phyloP scores from a whole-genome alignment of 2,888 invertebrate genomes.

The Nineta flava region DNA sequence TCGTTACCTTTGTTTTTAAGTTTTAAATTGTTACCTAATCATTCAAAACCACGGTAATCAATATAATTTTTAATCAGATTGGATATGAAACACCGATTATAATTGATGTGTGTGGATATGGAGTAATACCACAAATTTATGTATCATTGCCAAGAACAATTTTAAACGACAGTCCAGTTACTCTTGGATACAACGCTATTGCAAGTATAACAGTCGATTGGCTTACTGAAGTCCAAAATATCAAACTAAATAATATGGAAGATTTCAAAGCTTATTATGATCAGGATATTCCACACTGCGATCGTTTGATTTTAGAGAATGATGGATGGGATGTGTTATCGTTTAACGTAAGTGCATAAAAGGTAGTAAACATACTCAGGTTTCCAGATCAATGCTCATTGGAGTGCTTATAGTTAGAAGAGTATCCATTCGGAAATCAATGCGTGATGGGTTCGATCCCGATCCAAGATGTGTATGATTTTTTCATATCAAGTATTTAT shows the following conservation, averaged over 20 bases:
- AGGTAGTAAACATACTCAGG: conserved; percentile 5
- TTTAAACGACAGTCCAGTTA: conserved; percentile 19
- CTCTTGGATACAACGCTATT: conserved; percentile 30
- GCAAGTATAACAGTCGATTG: conserved; percentile 27
- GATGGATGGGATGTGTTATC: conserved; percentile 23
- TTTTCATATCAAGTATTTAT: too few species aligned
- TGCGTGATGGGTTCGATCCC: too few species aligned
- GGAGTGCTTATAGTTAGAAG: too few species aligned
- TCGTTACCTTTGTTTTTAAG: too few species aligned
- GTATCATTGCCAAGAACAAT: conserved; percentile 30
- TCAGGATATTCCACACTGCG: conserved; percentile 12
- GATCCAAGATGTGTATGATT: too few species aligned
- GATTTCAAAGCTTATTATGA: conserved; percentile 8
- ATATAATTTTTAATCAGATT: conserved; percentile 37
- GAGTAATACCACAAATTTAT: conserved; percentile 41
- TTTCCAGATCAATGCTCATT: not conserved
- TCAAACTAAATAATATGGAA: conserved; percentile 7
- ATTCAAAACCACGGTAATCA: too few species aligned
- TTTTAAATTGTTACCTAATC: too few species aligned
- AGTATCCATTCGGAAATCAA: too few species aligned
- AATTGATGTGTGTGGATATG: conserved; percentile 38
- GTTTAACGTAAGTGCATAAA: conserved; percentile 15
- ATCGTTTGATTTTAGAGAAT: conserved; percentile 12
- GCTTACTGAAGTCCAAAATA: conserved; percentile 22
- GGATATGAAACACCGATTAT: conserved; percentile 35